Evolutionary conservation across 1,140 invertebrate genomes (phyloP).

Genomic region (Trissolcus basalis): DNA sequence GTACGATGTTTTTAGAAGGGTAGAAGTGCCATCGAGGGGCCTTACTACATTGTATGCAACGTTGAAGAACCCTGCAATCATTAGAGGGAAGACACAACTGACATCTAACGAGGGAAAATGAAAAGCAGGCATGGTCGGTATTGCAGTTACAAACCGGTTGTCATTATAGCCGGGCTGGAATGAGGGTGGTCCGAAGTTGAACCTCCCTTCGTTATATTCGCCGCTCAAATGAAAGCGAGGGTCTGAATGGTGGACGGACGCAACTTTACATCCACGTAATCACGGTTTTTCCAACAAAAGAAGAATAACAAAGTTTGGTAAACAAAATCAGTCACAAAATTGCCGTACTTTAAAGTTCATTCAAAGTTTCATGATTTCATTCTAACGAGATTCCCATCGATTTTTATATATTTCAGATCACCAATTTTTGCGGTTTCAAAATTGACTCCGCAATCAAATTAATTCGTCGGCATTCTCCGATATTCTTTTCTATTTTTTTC

Average conservation of each 20-base stretch:
- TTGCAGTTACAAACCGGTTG: slow-evolving; percentile 62
- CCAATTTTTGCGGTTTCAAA: no score
- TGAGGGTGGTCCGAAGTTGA: slow-evolving; percentile 64
- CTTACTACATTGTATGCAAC: not conserved
- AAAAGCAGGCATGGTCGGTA: slow-evolving; percentile 65
- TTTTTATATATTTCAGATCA: no score
- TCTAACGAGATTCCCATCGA: no score
- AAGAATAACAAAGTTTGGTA: not conserved
- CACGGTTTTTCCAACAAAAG: slow-evolving; percentile 54
- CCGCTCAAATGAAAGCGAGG: slow-evolving; percentile 46
- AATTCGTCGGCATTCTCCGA: no score
- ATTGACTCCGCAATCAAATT: no score
- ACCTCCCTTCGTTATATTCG: slow-evolving; percentile 50
- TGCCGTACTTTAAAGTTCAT: no score
- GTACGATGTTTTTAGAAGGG: not conserved
- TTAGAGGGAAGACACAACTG: slow-evolving; percentile 62
- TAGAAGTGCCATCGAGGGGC: not conserved
- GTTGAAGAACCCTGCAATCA: slow-evolving; percentile 47
- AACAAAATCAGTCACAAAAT: no score
- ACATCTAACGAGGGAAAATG: slow-evolving; percentile 64
- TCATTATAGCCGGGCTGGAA: slow-evolving; percentile 31
- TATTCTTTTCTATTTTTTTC: no score
- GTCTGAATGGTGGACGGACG: slow-evolving; percentile 52
- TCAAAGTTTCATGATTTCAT: no score
- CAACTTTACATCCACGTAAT: slow-evolving; percentile 46